phyloP scores from a whole-genome alignment of 2,113 vertebrate genomes.

The Lagopus leucura region DNA sequence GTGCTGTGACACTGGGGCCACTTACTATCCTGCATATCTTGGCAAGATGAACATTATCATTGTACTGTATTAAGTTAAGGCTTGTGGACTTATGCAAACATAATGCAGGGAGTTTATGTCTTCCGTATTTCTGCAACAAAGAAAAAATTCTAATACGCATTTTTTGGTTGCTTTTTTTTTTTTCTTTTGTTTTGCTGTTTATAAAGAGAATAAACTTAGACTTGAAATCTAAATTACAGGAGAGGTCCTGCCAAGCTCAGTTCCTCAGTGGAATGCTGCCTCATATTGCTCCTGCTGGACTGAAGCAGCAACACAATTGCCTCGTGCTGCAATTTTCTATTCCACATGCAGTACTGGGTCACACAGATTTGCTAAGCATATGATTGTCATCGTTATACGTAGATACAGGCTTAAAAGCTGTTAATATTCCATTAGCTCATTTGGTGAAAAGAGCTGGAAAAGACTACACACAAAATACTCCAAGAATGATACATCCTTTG shows the following conservation, averaged over 20 bases:
- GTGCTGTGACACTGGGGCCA: not conserved
- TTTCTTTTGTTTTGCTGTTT: not conserved
- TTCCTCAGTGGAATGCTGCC: not conserved
- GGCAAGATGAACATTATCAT: not conserved
- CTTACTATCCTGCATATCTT: not conserved
- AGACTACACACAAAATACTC: not conserved
- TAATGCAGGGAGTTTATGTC: not conserved
- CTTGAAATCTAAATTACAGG: not conserved
- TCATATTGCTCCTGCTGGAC: not conserved
- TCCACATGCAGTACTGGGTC: not conserved
- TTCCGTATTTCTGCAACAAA: not conserved
- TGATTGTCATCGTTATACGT: accelerated
- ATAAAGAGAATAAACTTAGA: not conserved
- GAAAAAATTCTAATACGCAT: not conserved
- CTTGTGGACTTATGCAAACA: not conserved
- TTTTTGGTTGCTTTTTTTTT: not conserved
- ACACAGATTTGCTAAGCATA: not conserved
- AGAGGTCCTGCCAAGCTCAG: not conserved
- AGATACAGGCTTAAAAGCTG: not conserved
- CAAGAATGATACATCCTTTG: accelerated
- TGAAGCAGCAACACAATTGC: not conserved
- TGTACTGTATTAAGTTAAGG: not conserved
- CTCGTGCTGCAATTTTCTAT: accelerated
- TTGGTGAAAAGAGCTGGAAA: not conserved
- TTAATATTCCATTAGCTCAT: not conserved